Base-by-base conservation (phyloP, 92 coral and sea anemone genomes). In the Heteractis magnifica region DNA sequence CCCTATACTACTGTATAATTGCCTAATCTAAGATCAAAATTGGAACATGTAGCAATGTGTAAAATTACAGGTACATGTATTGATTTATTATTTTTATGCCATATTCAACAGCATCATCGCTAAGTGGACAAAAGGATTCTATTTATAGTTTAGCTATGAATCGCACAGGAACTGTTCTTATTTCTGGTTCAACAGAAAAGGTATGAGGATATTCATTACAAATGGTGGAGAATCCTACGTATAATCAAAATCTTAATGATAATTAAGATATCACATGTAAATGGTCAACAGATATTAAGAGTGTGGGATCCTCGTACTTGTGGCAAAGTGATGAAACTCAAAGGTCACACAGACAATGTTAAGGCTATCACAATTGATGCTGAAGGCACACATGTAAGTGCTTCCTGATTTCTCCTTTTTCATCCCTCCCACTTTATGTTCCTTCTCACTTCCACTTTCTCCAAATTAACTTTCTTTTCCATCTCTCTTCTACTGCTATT, bases 301-400 rank as follows among this genome's bases (percentile, higher is more conserved):
- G 98, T 95, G 7, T 95, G 98, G 98, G 98, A 95, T 84, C 98
- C 98, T 14, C 86, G 98, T 8, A 91, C 97, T 20, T 95, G 98
- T 76, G 95, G 90, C 8, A 95, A 95, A 87, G 93, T 89, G 56
- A 95, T 95, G 98, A 95, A 95, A 70, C 84, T 95, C 0, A 94
- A 94, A 80, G 98, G 98, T 49, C 98, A 95, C 72, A 92, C 84
- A 76, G 98, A 95, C 82, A 95, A 95, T 79, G 98, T 95, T 23
- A 95, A 95, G 51, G 88, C 97, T 50, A 82, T 95, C 21, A 82
- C 86, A 21, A 87, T 95, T 64, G 94, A 95, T 89, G 89, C 93
- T 52, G 98, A 95, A 50, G 98, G 98, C 58, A 93, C 97, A 0
- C 98, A 93, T 92, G 98, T 95, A 83, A n/a, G 70, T 72, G 13